Conservation (phyloP, 2,888 invertebrate species). For the Nomada ruficornis region DNA sequence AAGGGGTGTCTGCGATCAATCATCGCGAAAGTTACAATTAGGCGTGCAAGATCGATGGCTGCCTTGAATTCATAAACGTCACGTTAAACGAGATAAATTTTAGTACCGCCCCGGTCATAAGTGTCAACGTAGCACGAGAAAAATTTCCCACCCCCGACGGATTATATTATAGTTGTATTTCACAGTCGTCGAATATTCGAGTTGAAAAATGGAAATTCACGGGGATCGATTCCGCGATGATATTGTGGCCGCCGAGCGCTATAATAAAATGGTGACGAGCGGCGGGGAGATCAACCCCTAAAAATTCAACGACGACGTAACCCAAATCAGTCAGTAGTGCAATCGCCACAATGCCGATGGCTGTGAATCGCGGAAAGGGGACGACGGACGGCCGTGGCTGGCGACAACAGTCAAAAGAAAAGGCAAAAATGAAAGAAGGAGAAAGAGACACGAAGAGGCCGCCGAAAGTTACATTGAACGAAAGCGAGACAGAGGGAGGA, state of each 20-base stretch:
- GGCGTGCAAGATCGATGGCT: constrained; percentile 44
- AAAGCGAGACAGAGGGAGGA: constrained; percentile 3
- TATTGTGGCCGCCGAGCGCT: constrained; percentile 38
- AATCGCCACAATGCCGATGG: constrained; percentile 65
- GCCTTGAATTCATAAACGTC: constrained; percentile 51
- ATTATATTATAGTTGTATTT: too few species aligned
- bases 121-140: not conserved
- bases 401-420: constrained; percentile 30
- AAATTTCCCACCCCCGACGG: not conserved
- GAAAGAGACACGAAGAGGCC: constrained; percentile 50
- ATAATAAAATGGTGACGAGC: constrained; percentile 43
- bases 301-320: constrained; percentile 60
- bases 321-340: constrained; percentile 68
- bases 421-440: constrained; percentile 16
- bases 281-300: constrained; percentile 6
- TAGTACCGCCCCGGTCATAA: not conserved
- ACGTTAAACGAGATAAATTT: constrained; percentile 26
- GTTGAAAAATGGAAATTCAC: constrained; percentile 18
- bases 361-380: constrained; percentile 47
- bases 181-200: not conserved
- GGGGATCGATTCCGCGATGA: constrained; percentile 27
- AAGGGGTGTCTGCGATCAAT: constrained; percentile 28
- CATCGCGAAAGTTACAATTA: constrained; percentile 47
- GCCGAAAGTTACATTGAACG: constrained; percentile 26
- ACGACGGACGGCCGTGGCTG: constrained; percentile 37